Base-by-base conservation (phyloP, 2,888 invertebrate species). In the Drosophila phalerata region DNA sequence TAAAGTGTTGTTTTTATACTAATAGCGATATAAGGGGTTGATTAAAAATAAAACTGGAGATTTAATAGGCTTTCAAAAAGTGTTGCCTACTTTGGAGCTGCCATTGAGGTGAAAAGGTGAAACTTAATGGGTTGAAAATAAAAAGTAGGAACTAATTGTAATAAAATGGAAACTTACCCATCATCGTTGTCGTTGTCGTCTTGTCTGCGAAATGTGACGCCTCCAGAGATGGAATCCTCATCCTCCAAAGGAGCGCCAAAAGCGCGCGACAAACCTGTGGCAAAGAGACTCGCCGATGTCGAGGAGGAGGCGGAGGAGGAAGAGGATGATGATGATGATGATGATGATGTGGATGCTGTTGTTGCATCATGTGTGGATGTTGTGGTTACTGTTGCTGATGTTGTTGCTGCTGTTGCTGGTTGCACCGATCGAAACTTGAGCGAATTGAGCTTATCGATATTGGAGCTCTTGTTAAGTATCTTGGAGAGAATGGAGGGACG, bases 401-500 rank as follows among this genome's bases (percentile, higher is more conserved):
- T 3, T 11, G 47, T 10, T 19, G 61, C 17, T 10, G 43, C 8
- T 22, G 69, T 17, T 40, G 69, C 45, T 6, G 62, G 69, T n/a
- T 34, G 34, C 57, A 58, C 70, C 42, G 91, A 85, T 30, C 92
- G 91, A 81, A 93, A 92, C 73, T 91, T 92, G 43, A 93, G 86
- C 47, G 91, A 90, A 69, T 92, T 92, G 32, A 93, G 88, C 84
- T 93, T 92, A 70, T 93, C 93, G 69, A 90, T 94, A 79, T 90
- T 94, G 90, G 91, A 93, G 93, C 82, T 94, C 92, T 93, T 94
- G 69, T 94, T 94, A 75, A 94, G 93, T 79, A 94, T 93, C 91
- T 94, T 94, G 51, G 95, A 95, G 73, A 95, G 90, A 78, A 94
- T 94, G 28, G 95, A 95, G 62, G 95, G 95, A 80, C 94, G 94